phyloP scores from a whole-genome alignment of 2,888 invertebrate genomes.

The Nysson spinosus region DNA sequence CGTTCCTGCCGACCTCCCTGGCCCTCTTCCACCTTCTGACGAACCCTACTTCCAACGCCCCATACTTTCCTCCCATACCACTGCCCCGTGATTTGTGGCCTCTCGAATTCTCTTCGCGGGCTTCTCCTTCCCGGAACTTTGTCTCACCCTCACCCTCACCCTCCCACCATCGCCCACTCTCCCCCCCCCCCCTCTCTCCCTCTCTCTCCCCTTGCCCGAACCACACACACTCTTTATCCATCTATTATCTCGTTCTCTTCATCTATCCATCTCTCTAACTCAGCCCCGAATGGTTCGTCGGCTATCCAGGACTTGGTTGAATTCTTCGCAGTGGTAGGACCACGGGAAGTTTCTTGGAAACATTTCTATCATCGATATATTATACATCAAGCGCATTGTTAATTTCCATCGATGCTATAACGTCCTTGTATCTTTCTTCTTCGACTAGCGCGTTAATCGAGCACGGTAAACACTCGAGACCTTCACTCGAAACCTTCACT shows the following conservation, averaged over 20 bases:
- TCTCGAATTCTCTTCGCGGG: constrained; percentile 70
- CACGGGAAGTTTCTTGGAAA: constrained; percentile 35
- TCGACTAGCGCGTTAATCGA: no score
- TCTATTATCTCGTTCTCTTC: constrained; percentile 25
- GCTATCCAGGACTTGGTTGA: constrained; percentile 39
- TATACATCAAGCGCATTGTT: not conserved
- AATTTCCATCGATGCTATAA: no score
- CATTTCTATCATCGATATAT: constrained; percentile 28
- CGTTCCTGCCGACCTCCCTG: constrained; percentile 51
- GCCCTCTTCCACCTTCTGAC: constrained; percentile 61
- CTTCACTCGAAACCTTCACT: no score
- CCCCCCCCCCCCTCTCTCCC: constrained; percentile 25
- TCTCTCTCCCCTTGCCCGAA: constrained; percentile 12
- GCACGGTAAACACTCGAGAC: no score
- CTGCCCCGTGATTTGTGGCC: constrained; percentile 70
- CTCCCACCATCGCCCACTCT: no score
- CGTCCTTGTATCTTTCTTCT: no score
- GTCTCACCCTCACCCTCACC: constrained; percentile 32
- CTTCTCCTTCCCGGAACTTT: constrained; percentile 61
- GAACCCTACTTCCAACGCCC: constrained; percentile 58
- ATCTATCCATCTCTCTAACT: constrained; percentile 38
- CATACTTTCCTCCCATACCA: no score
- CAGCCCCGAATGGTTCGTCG: constrained; percentile 28
- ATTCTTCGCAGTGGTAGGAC: constrained; percentile 43
- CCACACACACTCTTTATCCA: constrained; percentile 2